phyloP scores from a whole-genome alignment of 2,888 invertebrate species.

The Molanna angustata region DNA sequence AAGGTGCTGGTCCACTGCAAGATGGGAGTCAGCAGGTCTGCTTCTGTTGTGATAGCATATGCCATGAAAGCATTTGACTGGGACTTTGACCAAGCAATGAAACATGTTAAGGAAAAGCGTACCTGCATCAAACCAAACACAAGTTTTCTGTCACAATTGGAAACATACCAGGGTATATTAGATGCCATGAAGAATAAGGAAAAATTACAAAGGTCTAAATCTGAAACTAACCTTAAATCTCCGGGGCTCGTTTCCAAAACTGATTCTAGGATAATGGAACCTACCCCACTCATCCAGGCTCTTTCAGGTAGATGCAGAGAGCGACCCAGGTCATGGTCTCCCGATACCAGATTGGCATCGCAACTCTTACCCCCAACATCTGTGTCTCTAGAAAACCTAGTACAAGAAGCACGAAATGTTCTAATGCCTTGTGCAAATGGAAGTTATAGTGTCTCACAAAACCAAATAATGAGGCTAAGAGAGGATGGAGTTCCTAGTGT shows the following conservation, averaged over 20 bases:
- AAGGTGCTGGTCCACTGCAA: conserved; percentile 98
- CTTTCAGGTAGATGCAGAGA: conserved; percentile 46
- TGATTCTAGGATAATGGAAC: conserved; percentile 58
- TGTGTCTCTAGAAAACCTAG: conserved; percentile 66
- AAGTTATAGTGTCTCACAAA: conserved; percentile 86
- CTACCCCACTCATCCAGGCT: conserved; percentile 60
- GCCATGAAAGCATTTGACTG: conserved; percentile 97
- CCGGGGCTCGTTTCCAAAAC: conserved; percentile 57
- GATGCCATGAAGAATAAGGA: conserved; percentile 96
- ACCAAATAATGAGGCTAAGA: conserved; percentile 82
- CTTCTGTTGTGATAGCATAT: conserved; percentile 96
- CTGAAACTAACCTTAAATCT: conserved; percentile 84
- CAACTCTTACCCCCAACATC: conserved; percentile 62
- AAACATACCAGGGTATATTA: conserved; percentile 94
- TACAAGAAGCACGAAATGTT: conserved; percentile 69
- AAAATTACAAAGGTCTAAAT: conserved; percentile 88
- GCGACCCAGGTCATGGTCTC: conserved; percentile 73
- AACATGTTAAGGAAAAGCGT: conserved; percentile 87
- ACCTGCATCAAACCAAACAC: conserved; percentile 95
- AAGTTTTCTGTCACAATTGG: conserved; percentile 90
- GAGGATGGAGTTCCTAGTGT: conserved; percentile 62
- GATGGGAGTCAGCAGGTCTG: conserved; percentile 98
- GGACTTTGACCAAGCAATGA: conserved; percentile 85
- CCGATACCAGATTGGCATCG: conserved; percentile 62
- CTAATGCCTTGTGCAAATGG: conserved; percentile 84